phyloP scores from a whole-genome alignment of 1,140 invertebrate genomes.

The Oncopeltus fasciatus region DNA sequence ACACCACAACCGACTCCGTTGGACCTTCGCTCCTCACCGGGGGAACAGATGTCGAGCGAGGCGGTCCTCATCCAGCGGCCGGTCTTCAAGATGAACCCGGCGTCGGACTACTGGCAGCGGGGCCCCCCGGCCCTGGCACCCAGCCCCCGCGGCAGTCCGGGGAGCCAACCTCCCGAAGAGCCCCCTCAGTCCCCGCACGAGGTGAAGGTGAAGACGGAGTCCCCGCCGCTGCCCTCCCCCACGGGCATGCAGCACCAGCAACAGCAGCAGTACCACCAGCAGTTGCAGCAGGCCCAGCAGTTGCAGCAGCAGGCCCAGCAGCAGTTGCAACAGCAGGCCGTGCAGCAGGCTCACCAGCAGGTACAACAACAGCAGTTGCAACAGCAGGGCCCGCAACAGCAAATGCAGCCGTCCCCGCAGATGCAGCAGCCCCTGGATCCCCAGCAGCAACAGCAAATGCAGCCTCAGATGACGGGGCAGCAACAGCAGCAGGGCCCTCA shows the following conservation, averaged over 20 bases:
- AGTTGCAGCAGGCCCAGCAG: conserved; percentile 18
- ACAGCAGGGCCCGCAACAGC: conserved; percentile 17
- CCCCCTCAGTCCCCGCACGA: conserved; percentile 8
- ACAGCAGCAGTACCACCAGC: conserved; percentile 6
- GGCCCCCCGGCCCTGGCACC: conserved; percentile 21
- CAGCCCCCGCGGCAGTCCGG: conserved; percentile 3
- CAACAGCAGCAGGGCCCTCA: conserved; percentile 4
- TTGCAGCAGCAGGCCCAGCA: conserved; percentile 7
- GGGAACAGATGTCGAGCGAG: conserved; percentile 20
- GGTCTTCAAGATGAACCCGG: conserved; percentile 28
- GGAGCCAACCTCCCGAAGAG: neutral
- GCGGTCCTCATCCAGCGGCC: conserved; percentile 27
- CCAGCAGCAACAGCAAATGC: conserved; percentile 9
- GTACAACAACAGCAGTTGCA: conserved; percentile 17
- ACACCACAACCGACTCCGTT: conserved; percentile 20
- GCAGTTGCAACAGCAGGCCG: conserved; percentile 21
- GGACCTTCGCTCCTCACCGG: conserved; percentile 25
- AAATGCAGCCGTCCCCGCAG: conserved; percentile 11
- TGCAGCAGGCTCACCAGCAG: conserved; percentile 20
- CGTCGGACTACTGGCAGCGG: conserved; percentile 26
- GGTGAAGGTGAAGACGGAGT: conserved; percentile 6
- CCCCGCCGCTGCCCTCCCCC: conserved; percentile 15
- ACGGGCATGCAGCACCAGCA: conserved; percentile 8
- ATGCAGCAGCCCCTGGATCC: conserved; percentile 17
- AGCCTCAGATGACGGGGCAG: no score